Percentiles rank a stretch among this genome's conserved stretches.
phyloP scores from a whole-genome alignment of 2,113 vertebrate genomes.

The Lasiurus borealis region DNA sequence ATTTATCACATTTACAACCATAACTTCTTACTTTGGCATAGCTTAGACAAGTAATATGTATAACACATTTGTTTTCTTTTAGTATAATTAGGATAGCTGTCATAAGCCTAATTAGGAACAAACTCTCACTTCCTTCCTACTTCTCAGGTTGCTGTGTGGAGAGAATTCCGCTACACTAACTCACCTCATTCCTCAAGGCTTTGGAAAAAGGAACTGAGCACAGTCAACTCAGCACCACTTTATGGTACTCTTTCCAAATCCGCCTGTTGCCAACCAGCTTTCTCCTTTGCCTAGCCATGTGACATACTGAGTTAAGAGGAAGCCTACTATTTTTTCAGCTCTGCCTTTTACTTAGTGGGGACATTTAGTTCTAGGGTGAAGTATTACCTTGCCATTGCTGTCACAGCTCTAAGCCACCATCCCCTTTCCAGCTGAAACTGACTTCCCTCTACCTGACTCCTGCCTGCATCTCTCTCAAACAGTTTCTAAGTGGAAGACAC shows the following conservation, averaged over 20 bases:
- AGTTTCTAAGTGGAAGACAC: neutral
- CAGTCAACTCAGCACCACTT: neutral
- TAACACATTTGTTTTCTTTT: neutral
- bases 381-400: neutral
- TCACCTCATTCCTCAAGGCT: neutral
- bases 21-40: constrained; percentile 10
- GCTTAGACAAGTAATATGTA: neutral
- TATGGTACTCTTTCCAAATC: neutral
- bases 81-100: neutral
- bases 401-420: neutral
- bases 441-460: neutral
- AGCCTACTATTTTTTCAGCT: constrained; percentile 27
- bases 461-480: neutral
- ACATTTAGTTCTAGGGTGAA: constrained; percentile 25
- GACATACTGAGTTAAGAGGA: neutral
- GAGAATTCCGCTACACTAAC: neutral
- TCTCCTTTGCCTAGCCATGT: neutral
- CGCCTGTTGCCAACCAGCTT: neutral
- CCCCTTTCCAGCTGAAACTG: neutral
- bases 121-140: neutral
- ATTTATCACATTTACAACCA: neutral
- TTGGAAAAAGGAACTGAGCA: neutral
- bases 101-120: neutral
- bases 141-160: neutral
- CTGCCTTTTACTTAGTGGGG: neutral